These are phyloP conservation scores for Diaprepes abbreviatus DNA, from an alignment of 2,888 invertebrate species.

Conservation along the genomic window DNA sequence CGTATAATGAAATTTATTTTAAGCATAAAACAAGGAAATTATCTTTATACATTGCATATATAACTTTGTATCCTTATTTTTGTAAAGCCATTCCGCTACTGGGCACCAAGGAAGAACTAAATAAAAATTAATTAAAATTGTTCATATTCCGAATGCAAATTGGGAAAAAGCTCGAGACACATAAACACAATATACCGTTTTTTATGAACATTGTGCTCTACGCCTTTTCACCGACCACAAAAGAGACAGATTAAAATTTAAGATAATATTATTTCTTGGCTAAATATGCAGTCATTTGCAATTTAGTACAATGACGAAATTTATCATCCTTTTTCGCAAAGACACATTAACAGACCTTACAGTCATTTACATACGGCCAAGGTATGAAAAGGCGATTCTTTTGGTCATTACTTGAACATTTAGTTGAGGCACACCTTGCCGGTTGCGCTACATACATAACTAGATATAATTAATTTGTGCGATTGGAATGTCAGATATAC, in stretches of 20 bases:
- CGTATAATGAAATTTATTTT: too few species aligned
- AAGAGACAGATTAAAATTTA: conserved; percentile 39
- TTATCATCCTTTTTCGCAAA: conserved; percentile 45
- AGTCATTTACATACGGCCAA: conserved; percentile 39
- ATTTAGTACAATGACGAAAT: conserved; percentile 41
- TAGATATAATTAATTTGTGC: conserved; percentile 50
- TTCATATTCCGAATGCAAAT: too few species aligned
- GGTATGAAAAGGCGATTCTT: conserved; percentile 46
- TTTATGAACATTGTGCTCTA: neutral
- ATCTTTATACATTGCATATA: too few species aligned
- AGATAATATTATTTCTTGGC: conserved; percentile 35
- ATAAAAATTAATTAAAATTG: too few species aligned
- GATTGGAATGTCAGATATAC: conserved; percentile 29
- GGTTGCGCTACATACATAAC: conserved; percentile 50
- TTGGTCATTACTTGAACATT: conserved; percentile 39
- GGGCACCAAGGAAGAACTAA: too few species aligned
- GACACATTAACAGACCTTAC: conserved; percentile 44
- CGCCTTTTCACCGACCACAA: neutral
- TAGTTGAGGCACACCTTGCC: conserved; percentile 46
- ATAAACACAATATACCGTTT: too few species aligned
- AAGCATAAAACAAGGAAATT: too few species aligned
- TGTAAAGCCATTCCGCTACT: too few species aligned
- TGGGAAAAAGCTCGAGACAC: too few species aligned
- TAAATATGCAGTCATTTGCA: conserved; percentile 41
- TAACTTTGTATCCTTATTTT: too few species aligned